These are phyloP conservation scores for Pluvialis apricaria DNA, from an alignment of 2,113 vertebrate species.

Conservation along the genomic window DNA sequence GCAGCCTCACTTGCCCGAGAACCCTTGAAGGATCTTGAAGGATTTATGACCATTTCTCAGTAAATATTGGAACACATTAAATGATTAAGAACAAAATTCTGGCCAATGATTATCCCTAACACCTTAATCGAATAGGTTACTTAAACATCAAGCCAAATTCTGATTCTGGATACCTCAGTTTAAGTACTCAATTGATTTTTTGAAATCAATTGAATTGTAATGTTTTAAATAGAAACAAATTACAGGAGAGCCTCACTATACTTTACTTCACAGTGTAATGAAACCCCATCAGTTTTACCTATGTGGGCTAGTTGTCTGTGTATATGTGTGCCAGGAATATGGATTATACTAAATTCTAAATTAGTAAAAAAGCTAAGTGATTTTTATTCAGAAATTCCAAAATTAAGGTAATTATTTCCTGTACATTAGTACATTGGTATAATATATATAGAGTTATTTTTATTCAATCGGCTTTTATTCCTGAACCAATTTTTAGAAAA, in stretches of 20 bases:
- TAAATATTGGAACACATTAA: background rate
- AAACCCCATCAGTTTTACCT: background rate
- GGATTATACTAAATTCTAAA: background rate
- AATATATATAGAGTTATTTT: background rate
- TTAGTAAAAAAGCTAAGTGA: background rate
- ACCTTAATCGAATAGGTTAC: background rate
- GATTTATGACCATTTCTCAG: background rate
- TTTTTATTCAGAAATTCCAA: background rate
- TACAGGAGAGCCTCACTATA: background rate
- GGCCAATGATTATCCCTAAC: background rate
- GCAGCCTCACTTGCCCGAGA: background rate
- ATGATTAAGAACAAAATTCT: background rate
- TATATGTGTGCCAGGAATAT: background rate
- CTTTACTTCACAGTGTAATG: background rate
- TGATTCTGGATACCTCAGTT: background rate
- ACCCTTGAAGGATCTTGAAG: background rate
- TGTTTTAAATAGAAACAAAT: background rate
- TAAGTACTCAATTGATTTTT: background rate
- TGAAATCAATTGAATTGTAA: background rate
- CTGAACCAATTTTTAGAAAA: background rate
- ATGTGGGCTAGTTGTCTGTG: background rate
- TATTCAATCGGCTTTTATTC: background rate
- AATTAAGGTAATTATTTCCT: background rate
- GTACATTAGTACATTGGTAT: background rate
- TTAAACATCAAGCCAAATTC: background rate